These are phyloP conservation scores for Neopelma chrysocephalum DNA, from an alignment of 2,797 vertebrate genomes.

Conservation along the genomic window DNA sequence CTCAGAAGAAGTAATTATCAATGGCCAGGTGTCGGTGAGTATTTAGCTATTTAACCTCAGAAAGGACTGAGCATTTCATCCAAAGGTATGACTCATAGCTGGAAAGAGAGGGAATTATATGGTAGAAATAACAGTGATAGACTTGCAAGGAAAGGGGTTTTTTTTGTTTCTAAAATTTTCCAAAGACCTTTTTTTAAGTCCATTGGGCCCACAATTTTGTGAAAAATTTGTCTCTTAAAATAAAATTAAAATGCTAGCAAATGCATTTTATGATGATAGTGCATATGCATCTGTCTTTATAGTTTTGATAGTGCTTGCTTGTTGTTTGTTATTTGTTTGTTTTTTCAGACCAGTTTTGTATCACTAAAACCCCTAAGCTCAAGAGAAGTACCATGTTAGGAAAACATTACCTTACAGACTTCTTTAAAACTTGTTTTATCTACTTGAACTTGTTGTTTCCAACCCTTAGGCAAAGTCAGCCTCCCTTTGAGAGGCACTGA, in stretches of 20 bases:
- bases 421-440: not conserved
- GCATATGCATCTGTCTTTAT: not conserved
- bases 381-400: not conserved
- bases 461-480: not conserved
- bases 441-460: not conserved
- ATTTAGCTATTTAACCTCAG: not conserved
- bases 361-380: not conserved
- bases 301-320: not conserved
- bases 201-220: not conserved
- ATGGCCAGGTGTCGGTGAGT: conserved; percentile 97
- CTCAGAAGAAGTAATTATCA: conserved; percentile 97
- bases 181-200: not conserved
- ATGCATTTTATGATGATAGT: not conserved
- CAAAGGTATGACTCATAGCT: not conserved
- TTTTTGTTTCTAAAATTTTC: not conserved
- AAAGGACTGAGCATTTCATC: not conserved
- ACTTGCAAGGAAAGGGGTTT: not conserved
- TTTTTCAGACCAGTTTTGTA: not conserved
- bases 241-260: not conserved
- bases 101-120: not conserved
- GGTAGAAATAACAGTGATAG: not conserved
- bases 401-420: not conserved
- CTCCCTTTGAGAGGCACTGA: not conserved
- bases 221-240: not conserved
- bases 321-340: not conserved